Conservation (phyloP, 1,140 invertebrate genomes). For the Bombus sylvicola region DNA sequence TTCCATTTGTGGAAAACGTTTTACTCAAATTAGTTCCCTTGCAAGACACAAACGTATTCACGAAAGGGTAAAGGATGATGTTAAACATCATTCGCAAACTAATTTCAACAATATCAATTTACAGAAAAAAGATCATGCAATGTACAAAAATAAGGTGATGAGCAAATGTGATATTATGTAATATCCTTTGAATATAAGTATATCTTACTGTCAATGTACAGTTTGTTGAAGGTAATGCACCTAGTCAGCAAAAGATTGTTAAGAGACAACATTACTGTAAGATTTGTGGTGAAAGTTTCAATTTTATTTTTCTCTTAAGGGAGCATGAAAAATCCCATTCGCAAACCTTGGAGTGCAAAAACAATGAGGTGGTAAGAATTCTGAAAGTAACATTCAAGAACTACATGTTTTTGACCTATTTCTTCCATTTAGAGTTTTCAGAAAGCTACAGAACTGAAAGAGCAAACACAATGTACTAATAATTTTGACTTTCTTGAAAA, state of each 20-base stretch:
- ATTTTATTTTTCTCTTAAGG: slow-evolving; percentile 74
- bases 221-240: slow-evolving; percentile 44
- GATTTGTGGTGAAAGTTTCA: slow-evolving; percentile 79
- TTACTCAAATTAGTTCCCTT: slow-evolving; percentile 79
- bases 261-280: slow-evolving; percentile 78
- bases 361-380: slow-evolving; percentile 66
- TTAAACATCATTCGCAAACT: slow-evolving; percentile 27
- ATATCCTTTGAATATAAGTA: slow-evolving; percentile 8
- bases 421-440: slow-evolving; percentile 59
- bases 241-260: slow-evolving; percentile 59
- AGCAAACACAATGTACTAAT: slow-evolving; percentile 42
- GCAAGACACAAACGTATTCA: slow-evolving; percentile 77
- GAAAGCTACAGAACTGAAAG: slow-evolving; percentile 57
- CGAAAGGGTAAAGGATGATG: slow-evolving; percentile 58
- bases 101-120: slow-evolving; percentile 25
- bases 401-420: not conserved
- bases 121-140: not conserved
- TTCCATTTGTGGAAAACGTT: slow-evolving; percentile 81
- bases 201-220: slow-evolving; percentile 48
- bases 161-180: slow-evolving; percentile 4
- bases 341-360: slow-evolving; percentile 53
- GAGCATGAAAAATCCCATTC: slow-evolving; percentile 75
- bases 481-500: slow-evolving; percentile 31
- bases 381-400: slow-evolving; percentile 11
- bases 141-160: slow-evolving; percentile 43